Percentiles rank a stretch among this genome's conserved stretches.
Conservation (phyloP, 2,797 vertebrate genomes). For the Eidolon dupreanum region DNA sequence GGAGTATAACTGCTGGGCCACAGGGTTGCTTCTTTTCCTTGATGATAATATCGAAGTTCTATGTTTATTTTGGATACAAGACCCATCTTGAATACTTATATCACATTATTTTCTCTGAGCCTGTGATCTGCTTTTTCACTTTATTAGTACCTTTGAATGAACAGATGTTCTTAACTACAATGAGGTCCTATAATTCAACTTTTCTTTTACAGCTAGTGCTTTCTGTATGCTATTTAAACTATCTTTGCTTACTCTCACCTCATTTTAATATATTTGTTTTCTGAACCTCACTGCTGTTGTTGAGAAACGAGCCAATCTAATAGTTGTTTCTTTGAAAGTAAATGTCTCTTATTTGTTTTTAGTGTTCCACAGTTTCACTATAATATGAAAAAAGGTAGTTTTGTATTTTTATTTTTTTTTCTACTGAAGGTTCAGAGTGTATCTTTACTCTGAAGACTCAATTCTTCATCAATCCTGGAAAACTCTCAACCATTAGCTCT, state of each 20-base stretch:
- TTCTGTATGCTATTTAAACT: background rate
- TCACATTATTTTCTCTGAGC: background rate
- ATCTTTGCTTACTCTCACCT: background rate
- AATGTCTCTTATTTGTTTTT: background rate
- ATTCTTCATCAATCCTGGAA: constrained; percentile 6
- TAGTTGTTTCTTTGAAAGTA: background rate
- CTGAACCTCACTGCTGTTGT: background rate
- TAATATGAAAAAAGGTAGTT: background rate
- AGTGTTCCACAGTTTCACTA: background rate
- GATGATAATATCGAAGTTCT: background rate
- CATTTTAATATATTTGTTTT: background rate
- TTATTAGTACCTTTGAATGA: background rate
- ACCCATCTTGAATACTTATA: background rate
- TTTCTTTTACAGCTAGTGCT: background rate
- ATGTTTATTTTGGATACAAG: background rate
- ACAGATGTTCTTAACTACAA: background rate
- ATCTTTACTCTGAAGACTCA: background rate
- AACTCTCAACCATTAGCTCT: constrained; percentile 5
- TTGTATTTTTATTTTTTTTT: background rate
- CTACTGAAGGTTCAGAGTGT: background rate
- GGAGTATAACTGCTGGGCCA: background rate
- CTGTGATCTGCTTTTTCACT: background rate
- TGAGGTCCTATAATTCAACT: background rate
- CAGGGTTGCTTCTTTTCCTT: background rate
- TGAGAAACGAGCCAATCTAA: background rate